Conservation (phyloP, 2,888 invertebrate species). For the Mongoloraphidia duomilia region DNA sequence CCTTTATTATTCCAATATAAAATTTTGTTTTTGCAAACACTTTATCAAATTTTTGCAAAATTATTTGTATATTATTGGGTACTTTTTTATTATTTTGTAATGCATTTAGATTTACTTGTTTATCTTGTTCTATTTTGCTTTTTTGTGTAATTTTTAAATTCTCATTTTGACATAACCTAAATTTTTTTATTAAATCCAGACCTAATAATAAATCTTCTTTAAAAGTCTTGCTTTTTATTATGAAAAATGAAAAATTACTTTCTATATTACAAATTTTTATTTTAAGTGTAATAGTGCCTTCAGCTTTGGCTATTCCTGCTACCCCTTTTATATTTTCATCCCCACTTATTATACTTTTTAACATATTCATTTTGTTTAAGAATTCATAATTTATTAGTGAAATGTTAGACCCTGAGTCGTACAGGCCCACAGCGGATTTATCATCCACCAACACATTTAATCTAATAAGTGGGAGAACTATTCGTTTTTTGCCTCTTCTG, state of each 20-base stretch:
- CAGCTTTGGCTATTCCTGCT: too few species aligned
- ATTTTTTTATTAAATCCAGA: too few species aligned
- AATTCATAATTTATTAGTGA: slow-evolving; percentile 7
- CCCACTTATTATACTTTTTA: slow-evolving; percentile 7
- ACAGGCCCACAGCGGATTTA: slow-evolving; percentile 9
- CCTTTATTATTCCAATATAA: too few species aligned
- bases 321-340: too few species aligned
- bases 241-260: slow-evolving; percentile 5
- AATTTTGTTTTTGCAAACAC: too few species aligned
- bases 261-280: slow-evolving; percentile 7
- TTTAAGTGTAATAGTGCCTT: slow-evolving; percentile 5
- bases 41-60: too few species aligned
- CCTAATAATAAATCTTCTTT: slow-evolving; percentile 8
- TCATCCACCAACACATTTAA: slow-evolving; percentile 8
- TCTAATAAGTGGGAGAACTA: slow-evolving; percentile 11
- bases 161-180: too few species aligned
- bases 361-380: slow-evolving; percentile 4
- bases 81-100: too few species aligned
- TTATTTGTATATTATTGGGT: too few species aligned
- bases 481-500: slow-evolving; percentile 8
- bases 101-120: too few species aligned
- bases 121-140: too few species aligned
- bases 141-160: too few species aligned
- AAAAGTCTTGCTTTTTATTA: slow-evolving; percentile 7
- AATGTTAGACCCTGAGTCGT: slow-evolving; percentile 10